phyloP scores from a whole-genome alignment of 1,140 invertebrate species.

The Drosophila arawakana region DNA sequence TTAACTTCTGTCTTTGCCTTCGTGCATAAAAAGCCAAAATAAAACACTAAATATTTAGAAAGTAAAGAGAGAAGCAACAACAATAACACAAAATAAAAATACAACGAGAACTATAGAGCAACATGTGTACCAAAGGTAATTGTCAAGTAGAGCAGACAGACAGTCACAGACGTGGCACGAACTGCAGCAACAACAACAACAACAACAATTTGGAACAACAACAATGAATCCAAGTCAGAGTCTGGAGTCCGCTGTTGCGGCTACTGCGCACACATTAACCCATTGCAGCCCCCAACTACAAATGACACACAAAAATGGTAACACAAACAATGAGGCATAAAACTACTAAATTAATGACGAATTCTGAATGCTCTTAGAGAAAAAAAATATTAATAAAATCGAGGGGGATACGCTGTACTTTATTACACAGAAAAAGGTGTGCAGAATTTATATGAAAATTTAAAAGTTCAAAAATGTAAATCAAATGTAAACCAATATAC shows the following conservation, averaged over 20 bases:
- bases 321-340: constrained; percentile 52
- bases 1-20: constrained; percentile 52
- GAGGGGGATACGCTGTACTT: no score
- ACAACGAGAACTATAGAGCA: constrained; percentile 44
- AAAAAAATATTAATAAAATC: not conserved
- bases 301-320: constrained; percentile 80
- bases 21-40: constrained; percentile 27
- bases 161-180: constrained; percentile 63
- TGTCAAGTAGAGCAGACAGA: constrained; percentile 76
- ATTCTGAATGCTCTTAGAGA: constrained; percentile 39
- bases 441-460: no score
- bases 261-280: constrained; percentile 61
- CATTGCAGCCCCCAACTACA: constrained; percentile 50
- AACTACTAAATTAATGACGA: not conserved
- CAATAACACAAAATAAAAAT: constrained; percentile 21
- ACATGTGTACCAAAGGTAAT: constrained; percentile 80
- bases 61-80: constrained; percentile 72
- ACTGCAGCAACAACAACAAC: constrained; percentile 36
- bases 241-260: constrained; percentile 21
- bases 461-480: no score
- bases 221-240: constrained; percentile 6
- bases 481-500: not conserved
- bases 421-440: no score
- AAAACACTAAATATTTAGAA: constrained; percentile 77
- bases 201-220: constrained; percentile 30